Percentiles rank a stretch among this genome's conserved stretches.
These are phyloP conservation scores for Lichenostomus cassidix DNA, from an alignment of 2,113 vertebrate genomes.

Conservation along the genomic window DNA sequence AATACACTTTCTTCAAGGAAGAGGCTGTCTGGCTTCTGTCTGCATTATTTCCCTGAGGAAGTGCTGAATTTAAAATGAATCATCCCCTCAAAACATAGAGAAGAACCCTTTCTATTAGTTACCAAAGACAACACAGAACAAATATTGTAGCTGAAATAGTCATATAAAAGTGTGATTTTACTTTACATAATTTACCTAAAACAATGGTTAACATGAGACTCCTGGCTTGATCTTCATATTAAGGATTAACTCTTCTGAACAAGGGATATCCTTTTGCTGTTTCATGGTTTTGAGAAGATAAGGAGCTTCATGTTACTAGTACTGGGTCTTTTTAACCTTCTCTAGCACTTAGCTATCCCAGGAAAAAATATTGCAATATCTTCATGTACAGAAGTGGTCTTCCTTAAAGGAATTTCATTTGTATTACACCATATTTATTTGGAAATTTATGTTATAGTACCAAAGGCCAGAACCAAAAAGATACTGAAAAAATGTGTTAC, in stretches of 20 bases:
- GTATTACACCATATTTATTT: not conserved
- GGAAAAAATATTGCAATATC: not conserved
- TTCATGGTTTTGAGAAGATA: not conserved
- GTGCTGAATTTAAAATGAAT: not conserved
- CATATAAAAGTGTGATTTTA: not conserved
- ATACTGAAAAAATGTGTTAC: not conserved
- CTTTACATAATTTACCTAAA: not conserved
- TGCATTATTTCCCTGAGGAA: not conserved
- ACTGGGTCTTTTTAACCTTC: not conserved
- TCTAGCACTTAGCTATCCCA: not conserved
- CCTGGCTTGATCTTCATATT: not conserved
- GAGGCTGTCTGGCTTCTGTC: not conserved
- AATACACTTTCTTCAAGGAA: not conserved
- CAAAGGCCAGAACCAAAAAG: not conserved
- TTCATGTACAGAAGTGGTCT: not conserved
- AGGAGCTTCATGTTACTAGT: not conserved
- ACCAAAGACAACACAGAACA: not conserved
- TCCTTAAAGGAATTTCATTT: not conserved
- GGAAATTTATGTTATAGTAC: not conserved
- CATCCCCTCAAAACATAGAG: not conserved
- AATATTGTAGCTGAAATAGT: not conserved
- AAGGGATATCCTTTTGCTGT: not conserved
- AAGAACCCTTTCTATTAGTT: not conserved
- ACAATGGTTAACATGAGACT: not conserved
- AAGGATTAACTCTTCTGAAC: not conserved